Conservation (phyloP, 2,888 invertebrate species). For the Myopa tessellatipennis region DNA sequence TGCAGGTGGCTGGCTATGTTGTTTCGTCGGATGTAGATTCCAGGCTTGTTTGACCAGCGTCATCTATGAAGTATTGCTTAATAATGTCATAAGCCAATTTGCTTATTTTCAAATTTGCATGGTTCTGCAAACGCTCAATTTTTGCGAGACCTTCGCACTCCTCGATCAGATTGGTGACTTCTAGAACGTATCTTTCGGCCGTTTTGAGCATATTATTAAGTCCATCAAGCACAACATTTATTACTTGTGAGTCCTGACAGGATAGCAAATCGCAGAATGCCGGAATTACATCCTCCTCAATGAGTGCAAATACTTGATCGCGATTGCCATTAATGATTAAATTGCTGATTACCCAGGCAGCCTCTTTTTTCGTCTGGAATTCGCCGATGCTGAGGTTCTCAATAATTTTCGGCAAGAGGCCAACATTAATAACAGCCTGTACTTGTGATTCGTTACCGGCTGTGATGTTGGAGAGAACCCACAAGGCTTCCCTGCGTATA, state of each 20-base stretch:
- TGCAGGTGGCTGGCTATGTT: conserved; percentile 47
- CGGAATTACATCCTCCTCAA: conserved; percentile 90
- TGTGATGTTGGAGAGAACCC: conserved; percentile 99
- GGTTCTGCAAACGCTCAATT: conserved; percentile 95
- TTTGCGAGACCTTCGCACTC: conserved; percentile 98
- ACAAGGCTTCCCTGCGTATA: conserved; percentile 99
- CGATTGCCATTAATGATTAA: conserved; percentile 96
- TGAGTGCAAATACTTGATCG: conserved; percentile 90
- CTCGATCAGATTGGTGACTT: conserved; percentile 91
- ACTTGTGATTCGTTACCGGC: conserved; percentile 98
- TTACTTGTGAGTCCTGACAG: conserved; percentile 95
- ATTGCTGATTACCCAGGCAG: conserved; percentile 99
- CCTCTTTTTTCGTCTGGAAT: conserved; percentile 99
- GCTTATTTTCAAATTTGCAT: conserved; percentile 98
- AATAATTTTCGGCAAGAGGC: conserved; percentile 93
- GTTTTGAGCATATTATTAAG: conserved; percentile 98
- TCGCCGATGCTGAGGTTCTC: conserved; percentile 89
- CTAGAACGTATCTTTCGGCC: conserved; percentile 84
- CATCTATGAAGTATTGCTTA: conserved; percentile 96
- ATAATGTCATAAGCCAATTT: conserved; percentile 99
- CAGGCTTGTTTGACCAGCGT: conserved; percentile 71
- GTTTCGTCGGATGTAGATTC: conserved; percentile 79
- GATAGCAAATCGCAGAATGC: conserved; percentile 95
- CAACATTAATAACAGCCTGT: conserved; percentile 93
- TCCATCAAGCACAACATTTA: conserved; percentile 90